These are phyloP conservation scores for Heteropelma amictum DNA, from an alignment of 2,888 invertebrate species.

Conservation along the genomic window DNA sequence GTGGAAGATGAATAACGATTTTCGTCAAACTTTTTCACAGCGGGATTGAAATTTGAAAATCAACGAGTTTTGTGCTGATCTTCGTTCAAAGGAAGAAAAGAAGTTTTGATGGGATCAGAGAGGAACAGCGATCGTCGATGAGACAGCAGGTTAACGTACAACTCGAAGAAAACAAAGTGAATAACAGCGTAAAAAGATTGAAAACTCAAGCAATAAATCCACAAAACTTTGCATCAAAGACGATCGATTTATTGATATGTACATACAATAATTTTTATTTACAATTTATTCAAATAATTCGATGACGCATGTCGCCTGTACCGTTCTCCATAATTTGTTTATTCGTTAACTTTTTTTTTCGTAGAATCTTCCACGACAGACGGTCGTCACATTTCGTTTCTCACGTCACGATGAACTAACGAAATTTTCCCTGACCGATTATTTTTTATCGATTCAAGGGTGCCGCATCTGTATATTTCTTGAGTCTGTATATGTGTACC, in stretches of 20 bases:
- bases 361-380: not conserved
- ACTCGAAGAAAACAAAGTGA: too few relatives aligned
- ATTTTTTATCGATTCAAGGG: constrained; percentile 66
- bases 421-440: constrained; percentile 68
- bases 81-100: too few relatives aligned
- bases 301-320: constrained; percentile 61
- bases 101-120: too few relatives aligned
- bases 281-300: constrained; percentile 70
- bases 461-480: too few relatives aligned
- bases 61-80: too few relatives aligned
- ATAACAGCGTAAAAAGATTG: too few relatives aligned
- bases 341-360: constrained; percentile 37
- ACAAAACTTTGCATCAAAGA: constrained; percentile 60
- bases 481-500: constrained; percentile 20
- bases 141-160: too few relatives aligned
- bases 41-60: too few relatives aligned
- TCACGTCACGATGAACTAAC: constrained; percentile 56
- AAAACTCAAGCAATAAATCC: not conserved
- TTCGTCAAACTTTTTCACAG: too few relatives aligned
- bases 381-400: constrained; percentile 52
- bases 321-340: constrained; percentile 12
- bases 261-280: constrained; percentile 76
- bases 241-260: constrained; percentile 76
- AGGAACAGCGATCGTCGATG: too few relatives aligned
- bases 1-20: too few relatives aligned